phyloP scores from a whole-genome alignment of 2,888 invertebrate species.

The Erynnis tages region DNA sequence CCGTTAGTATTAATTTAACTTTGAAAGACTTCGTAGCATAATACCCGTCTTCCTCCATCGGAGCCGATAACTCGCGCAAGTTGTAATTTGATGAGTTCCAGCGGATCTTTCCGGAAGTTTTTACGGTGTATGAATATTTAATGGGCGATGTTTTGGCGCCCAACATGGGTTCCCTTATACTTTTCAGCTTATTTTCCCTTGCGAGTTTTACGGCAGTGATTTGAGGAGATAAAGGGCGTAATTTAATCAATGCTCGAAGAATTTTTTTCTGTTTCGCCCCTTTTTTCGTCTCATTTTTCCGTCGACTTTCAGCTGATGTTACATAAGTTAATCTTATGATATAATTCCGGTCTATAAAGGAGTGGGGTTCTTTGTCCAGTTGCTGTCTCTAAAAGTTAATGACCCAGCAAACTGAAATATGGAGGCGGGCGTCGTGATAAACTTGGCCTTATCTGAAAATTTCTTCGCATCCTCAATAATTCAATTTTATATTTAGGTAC shows the following conservation, averaged over 20 bases:
- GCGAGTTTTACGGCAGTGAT: conserved; percentile 45
- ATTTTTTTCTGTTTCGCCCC: conserved; percentile 31
- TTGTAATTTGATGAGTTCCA: conserved; percentile 65
- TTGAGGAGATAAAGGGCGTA: conserved; percentile 47
- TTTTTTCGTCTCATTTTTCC: conserved; percentile 23
- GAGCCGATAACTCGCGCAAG: conserved; percentile 51
- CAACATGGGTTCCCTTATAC: conserved; percentile 49
- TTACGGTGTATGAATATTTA: conserved; percentile 66
- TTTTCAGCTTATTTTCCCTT: conserved; percentile 43
- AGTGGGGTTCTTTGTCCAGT: conserved; percentile 27
- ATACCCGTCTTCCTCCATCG: conserved; percentile 28
- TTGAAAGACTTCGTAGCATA: conserved; percentile 25
- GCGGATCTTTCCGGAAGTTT: conserved; percentile 56
- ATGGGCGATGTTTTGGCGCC: conserved; percentile 57
- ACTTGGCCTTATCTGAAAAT: conserved; percentile 11
- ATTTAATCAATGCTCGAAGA: conserved; percentile 45
- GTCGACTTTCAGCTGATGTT: conserved; percentile 16
- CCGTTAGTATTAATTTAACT: conserved; percentile 26
- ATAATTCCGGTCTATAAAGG: conserved; percentile 26
- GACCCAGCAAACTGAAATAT: conserved; percentile 23
- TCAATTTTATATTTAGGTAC: background rate
- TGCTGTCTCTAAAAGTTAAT: conserved; percentile 28
- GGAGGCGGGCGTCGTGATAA: conserved; percentile 14
- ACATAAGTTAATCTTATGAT: conserved; percentile 26
- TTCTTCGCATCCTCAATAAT: conserved; percentile 5